Base-by-base conservation (phyloP, 1,140 invertebrate species). In the Heliconius eleuchia region DNA sequence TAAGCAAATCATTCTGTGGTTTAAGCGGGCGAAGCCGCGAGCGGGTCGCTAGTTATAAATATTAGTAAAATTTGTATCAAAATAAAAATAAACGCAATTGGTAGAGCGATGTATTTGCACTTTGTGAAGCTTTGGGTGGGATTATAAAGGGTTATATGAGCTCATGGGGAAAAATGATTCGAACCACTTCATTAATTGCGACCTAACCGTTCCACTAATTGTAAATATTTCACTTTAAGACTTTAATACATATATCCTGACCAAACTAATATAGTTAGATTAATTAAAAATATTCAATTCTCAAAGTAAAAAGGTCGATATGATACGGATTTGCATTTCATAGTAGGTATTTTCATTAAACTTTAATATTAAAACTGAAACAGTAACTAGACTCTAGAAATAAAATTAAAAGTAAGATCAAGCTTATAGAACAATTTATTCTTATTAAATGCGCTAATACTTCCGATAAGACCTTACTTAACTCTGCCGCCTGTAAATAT, bases 101-200 rank as follows among this genome's bases (percentile, higher is more conserved):
- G 23, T 70, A 70, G 73, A 7, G 30, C 23, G 50, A 55, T 85
- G 84, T 78, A 86, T 78, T 82, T 87, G 86, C 86, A 86, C 84
- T 81, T 88, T 84, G 82, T 78, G 83, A 80, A 88, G 89, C 86
- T 84, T 91, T 81, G 87, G 81, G 84, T 83, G 83, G 83, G 84
- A 83, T 72, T 60, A 42, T 73, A 74, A 80, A 85, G 85, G 86
- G 83, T 80, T 82, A 77, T 84, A 71, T 70, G 83, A 80, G 82
- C 80, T 82, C 82, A 81, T 86, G 88, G 89, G 93, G 91, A 91
- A 89, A 92, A 93, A 94, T 89, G 89, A 87, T 88, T 87, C 74
- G 85, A 86, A 84, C 85, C 86, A 90, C 87, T 91, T 92, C 91
- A 93, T 93, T 94, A 94, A 93, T 94, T 93, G 90, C 80, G 89